Evolutionary conservation across 2,888 invertebrate species (phyloP), one percentile per base, ranked within the genome.

Genomic region (Agonopterix subpropinquella): DNA sequence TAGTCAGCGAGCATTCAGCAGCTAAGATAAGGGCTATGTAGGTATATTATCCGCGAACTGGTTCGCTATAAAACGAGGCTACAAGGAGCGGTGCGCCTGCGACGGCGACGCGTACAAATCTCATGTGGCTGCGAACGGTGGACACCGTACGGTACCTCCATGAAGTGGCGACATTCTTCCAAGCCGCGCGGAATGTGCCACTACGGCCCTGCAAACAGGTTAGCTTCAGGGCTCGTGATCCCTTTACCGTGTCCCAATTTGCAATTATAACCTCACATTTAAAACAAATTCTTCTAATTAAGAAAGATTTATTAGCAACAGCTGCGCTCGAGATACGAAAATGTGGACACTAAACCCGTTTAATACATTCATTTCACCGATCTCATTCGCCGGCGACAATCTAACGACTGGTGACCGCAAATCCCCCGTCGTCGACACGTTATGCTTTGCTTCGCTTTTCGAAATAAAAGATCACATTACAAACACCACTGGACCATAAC

Each of bases 401-500:
- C 77, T 79, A 80, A 77, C 73, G 73, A 79, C 65, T 75, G 74
- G 72, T 77, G 81, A 83, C 84, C 80, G 81, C 83, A 85, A 84
- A 80, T 80, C 78, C 67, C 66, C 67, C 42, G 42, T 58, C 70
- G 59, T 62, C 18, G 2, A 13, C 69, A 73, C 74, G 76, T 78
- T 81, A 78, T 77, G 79, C 76, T 83, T 81, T 80, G 77, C 75
- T 81, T 79, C 72, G 72, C 77, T 84, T 83, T 81, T 77, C 73
- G 77, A 80, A 80, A 77, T 74, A 71, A 67, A 77, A 81, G 87
- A 88, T 87, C 87, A 75, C 84, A 70, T 88, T 88, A 88, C 88
- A 80, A 83, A 80, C 79, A 79, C 64, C 83, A 80, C 84, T 87
- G 85, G 87, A 87, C 85, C 85, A 87, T 86, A 86, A 86, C 86